phyloP scores from a whole-genome alignment of 2,113 vertebrate genomes.

The Sula dactylatra region DNA sequence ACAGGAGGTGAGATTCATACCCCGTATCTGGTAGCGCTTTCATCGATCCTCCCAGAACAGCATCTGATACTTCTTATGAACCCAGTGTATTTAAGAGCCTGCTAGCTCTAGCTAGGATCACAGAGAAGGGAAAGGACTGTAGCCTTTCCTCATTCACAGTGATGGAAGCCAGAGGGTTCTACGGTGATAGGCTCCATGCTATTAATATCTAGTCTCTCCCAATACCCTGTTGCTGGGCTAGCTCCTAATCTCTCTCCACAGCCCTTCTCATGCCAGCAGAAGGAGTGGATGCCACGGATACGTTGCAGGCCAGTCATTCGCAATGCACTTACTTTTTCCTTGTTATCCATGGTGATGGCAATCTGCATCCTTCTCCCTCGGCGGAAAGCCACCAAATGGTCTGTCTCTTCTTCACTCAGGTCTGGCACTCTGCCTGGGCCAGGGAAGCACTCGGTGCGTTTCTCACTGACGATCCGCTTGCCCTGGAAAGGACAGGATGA shows the following conservation, averaged over 20 bases:
- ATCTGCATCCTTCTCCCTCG: conserved; percentile 69
- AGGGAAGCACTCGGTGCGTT: conserved; percentile 51
- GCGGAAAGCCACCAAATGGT: conserved; percentile 59
- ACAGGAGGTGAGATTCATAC: neutral
- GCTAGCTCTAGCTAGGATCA: neutral
- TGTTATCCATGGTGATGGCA: conserved; percentile 71
- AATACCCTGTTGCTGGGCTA: neutral
- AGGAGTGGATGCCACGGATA: neutral
- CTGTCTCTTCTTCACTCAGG: conserved; percentile 63
- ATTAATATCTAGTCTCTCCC: neutral
- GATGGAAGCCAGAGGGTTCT: neutral
- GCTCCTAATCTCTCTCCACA: neutral
- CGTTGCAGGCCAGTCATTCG: rapidly evolving
- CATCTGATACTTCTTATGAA: neutral
- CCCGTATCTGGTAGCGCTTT: neutral
- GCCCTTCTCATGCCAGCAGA: neutral
- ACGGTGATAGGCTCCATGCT: neutral
- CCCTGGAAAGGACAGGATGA: conserved; percentile 70
- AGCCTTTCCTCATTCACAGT: neutral
- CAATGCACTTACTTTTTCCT: conserved; percentile 70
- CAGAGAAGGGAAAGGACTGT: neutral
- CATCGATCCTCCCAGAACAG: neutral
- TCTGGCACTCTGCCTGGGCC: conserved; percentile 43
- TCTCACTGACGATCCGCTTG: conserved; percentile 88
- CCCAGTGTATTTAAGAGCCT: neutral